Evolutionary conservation across 2,797 vertebrate genomes (phyloP).

Genomic region (Cuculus canorus): DNA sequence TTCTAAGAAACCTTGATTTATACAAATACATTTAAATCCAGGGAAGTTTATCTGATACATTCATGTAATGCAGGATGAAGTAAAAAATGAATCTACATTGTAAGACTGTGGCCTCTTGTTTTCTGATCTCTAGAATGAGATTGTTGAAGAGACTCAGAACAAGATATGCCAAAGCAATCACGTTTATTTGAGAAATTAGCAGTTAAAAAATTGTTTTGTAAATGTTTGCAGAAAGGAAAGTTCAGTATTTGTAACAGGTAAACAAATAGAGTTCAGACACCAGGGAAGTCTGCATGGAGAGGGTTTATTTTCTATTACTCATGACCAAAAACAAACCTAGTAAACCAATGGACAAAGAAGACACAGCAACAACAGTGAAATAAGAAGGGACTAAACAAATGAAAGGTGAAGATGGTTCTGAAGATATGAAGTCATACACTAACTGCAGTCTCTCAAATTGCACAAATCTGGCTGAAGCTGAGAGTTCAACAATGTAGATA

Average conservation of each 20-base stretch:
- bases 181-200: not conserved
- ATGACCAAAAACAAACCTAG: not conserved
- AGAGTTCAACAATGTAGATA: not conserved
- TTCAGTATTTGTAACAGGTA: not conserved
- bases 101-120: not conserved
- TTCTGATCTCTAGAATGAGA: not conserved
- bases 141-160: not conserved
- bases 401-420: not conserved
- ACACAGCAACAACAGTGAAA: not conserved
- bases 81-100: not conserved
- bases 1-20: not conserved
- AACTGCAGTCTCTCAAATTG: not conserved
- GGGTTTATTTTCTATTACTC: not conserved
- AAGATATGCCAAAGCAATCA: not conserved
- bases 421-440: not conserved
- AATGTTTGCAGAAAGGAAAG: not conserved
- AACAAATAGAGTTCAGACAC: not conserved
- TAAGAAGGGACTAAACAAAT: not conserved
- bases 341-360: not conserved
- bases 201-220: not conserved
- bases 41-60: not conserved
- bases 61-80: not conserved
- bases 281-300: not conserved
- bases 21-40: not conserved
- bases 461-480: not conserved